phyloP scores from a whole-genome alignment of 2,888 invertebrate genomes.

The Drosophila pegasa region DNA sequence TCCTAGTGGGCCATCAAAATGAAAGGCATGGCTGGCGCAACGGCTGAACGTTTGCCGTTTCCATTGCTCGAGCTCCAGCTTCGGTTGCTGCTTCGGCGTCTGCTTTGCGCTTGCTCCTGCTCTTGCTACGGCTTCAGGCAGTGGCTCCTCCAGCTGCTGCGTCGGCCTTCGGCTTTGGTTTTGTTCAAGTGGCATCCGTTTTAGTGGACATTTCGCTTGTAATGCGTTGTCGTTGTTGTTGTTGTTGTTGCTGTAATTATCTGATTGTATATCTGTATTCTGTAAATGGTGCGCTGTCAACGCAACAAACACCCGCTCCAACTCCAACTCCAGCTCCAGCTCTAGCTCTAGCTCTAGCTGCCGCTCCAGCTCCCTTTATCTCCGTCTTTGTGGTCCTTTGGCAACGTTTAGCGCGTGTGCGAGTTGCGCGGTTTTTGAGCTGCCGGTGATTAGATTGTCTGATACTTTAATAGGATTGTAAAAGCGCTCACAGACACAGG shows the following conservation, averaged over 20 bases:
- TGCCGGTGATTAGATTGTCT: slow-evolving; percentile 77
- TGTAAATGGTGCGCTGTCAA: slow-evolving; percentile 58
- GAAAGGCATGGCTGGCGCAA: slow-evolving; percentile 11
- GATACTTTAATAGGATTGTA: slow-evolving; percentile 79
- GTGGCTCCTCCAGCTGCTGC: neutral
- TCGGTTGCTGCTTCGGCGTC: neutral
- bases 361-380: neutral
- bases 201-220: slow-evolving; percentile 76
- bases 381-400: slow-evolving; percentile 51
- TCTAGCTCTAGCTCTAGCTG: neutral
- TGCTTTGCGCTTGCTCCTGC: neutral
- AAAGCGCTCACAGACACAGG: slow-evolving; percentile 49
- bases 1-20: slow-evolving; percentile 33
- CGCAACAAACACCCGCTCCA: slow-evolving; percentile 48
- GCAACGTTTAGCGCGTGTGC: slow-evolving; percentile 69
- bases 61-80: neutral
- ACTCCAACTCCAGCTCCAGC: neutral
- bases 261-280: slow-evolving; percentile 66
- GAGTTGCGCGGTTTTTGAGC: slow-evolving; percentile 73
- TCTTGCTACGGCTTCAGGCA: neutral
- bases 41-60: neutral
- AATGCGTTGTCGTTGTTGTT: slow-evolving; percentile 60
- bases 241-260: slow-evolving; percentile 62
- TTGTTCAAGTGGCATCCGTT: slow-evolving; percentile 50
- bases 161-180: slow-evolving; percentile 31